Percentiles rank a stretch among this genome's conserved stretches.
These are phyloP conservation scores for Notamacropus eugenii DNA, from an alignment of 2,797 vertebrate genomes.

Conservation along the genomic window DNA sequence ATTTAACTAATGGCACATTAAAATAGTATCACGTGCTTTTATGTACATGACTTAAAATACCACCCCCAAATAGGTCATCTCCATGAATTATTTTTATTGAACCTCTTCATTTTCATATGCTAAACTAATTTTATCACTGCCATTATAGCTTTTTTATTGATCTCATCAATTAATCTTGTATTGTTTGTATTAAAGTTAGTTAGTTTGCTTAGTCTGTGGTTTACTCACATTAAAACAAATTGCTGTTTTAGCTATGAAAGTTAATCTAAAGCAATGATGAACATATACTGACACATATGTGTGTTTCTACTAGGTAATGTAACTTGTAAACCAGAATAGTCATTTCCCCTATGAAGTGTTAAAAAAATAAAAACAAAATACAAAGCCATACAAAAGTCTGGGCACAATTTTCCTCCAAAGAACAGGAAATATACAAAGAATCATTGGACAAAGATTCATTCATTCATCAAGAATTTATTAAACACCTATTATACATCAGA, in stretches of 20 bases:
- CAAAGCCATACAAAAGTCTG: constrained; percentile 30
- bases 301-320: constrained; percentile 64
- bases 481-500: not conserved
- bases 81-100: constrained; percentile 78
- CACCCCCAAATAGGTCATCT: constrained; percentile 61
- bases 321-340: constrained; percentile 59
- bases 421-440: constrained; percentile 19
- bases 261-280: constrained; percentile 71
- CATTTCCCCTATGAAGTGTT: constrained; percentile 35
- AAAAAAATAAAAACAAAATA: constrained; percentile 15
- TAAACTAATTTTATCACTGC: constrained; percentile 65
- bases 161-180: constrained; percentile 71
- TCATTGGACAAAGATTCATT: not conserved
- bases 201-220: constrained; percentile 13
- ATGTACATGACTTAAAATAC: constrained; percentile 65
- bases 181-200: constrained; percentile 65
- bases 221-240: constrained; percentile 76
- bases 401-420: not conserved
- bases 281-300: constrained; percentile 65
- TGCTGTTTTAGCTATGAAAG: constrained; percentile 65
- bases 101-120: constrained; percentile 70
- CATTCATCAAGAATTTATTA: not conserved
- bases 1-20: constrained; percentile 50
- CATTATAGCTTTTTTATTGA: constrained; percentile 77
- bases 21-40: constrained; percentile 65